Conservation (phyloP, 2,113 vertebrate genomes). For the Conger conger region DNA sequence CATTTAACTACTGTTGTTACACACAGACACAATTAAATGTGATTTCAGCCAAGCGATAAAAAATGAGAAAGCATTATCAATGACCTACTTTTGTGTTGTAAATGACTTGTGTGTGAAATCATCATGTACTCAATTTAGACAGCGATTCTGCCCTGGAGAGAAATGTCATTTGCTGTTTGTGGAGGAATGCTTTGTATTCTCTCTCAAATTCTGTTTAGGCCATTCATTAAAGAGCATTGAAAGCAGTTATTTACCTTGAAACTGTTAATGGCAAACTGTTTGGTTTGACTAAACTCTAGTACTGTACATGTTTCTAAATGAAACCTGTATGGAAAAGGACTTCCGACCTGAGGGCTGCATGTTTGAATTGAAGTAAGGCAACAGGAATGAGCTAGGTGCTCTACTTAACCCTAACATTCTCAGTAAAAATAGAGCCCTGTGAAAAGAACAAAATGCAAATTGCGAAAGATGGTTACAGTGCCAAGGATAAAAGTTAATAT, state of each 20-base stretch:
- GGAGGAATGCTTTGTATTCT: slow-evolving; percentile 4
- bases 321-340: not conserved
- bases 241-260: slow-evolving; percentile 12
- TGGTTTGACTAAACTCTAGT: not conserved
- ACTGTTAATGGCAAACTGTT: slow-evolving; percentile 4
- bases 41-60: slow-evolving; percentile 24
- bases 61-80: slow-evolving; percentile 44
- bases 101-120: slow-evolving; percentile 58
- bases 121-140: slow-evolving; percentile 53
- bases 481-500: not conserved
- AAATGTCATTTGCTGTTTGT: not conserved
- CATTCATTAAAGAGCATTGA: not conserved
- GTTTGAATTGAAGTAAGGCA: not conserved
- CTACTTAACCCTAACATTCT: not conserved
- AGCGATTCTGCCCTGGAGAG: slow-evolving; percentile 38
- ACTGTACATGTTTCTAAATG: not conserved
- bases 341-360: not conserved
- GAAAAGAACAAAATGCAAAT: not conserved
- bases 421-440: not conserved
- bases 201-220: not conserved
- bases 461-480: not conserved
- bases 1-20: slow-evolving; percentile 11
- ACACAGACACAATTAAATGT: slow-evolving; percentile 21
- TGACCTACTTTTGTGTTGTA: slow-evolving; percentile 51
- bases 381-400: not conserved